phyloP scores from a whole-genome alignment of 2,113 vertebrate species.

The Pipa parva region DNA sequence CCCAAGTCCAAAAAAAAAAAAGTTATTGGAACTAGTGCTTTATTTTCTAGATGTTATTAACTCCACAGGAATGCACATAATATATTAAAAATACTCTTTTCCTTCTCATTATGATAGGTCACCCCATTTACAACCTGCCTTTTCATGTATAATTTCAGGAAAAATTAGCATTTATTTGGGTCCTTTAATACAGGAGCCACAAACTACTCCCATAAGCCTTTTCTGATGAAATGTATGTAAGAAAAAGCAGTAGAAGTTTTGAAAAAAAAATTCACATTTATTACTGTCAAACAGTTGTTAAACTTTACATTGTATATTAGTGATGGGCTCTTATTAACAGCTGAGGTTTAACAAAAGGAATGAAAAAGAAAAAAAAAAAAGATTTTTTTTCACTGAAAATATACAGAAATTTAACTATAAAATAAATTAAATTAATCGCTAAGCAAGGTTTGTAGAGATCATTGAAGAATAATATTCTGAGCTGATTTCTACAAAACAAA shows the following conservation, averaged over 20 bases:
- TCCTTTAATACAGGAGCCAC: too few relatives aligned
- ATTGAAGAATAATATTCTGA: conserved; percentile 67
- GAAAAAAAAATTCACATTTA: conserved; percentile 99
- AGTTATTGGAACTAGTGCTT: too few relatives aligned
- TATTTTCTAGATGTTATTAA: too few relatives aligned
- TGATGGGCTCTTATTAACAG: conserved; percentile 94
- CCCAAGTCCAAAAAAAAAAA: too few relatives aligned
- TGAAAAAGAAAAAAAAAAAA: conserved; percentile 79
- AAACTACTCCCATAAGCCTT: too few relatives aligned
- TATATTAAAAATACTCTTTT: too few relatives aligned
- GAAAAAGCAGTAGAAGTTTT: conserved; percentile 55
- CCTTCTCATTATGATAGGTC: too few relatives aligned
- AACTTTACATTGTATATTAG: conserved; percentile 98
- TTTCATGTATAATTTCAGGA: too few relatives aligned
- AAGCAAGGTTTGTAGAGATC: conserved; percentile 86
- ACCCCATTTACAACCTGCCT: too few relatives aligned
- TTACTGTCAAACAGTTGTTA: conserved; percentile 99
- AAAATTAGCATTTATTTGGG: too few relatives aligned
- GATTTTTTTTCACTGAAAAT: conserved; percentile 81
- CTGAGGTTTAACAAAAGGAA: conserved; percentile 85
- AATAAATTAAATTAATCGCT: conserved; percentile 99
- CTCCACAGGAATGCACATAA: too few relatives aligned
- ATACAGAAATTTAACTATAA: conserved; percentile 86
- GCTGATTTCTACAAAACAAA: conserved; percentile 13
- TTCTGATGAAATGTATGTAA: too few relatives aligned